Evolutionary conservation across 2,113 vertebrate species (phyloP), one percentile per base, ranked within the genome.

Genomic region (Planiliza haematocheilus): DNA sequence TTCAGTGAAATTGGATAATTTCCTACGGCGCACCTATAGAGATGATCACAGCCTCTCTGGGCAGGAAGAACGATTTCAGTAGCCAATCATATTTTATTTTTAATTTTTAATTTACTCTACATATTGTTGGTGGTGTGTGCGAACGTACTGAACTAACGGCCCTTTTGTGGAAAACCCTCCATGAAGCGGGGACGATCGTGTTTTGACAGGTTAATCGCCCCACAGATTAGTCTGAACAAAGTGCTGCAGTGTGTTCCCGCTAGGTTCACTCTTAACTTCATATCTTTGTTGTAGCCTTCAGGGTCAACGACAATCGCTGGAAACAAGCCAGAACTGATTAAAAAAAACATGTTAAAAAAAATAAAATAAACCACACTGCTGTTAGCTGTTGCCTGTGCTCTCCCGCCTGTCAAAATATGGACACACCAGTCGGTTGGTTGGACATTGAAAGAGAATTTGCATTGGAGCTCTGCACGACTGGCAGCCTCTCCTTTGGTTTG

Each of bases 291-390:
- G 18, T 48, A 13, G 8, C 43, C 50, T 59, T 61, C 49, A 64
- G 30, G 65, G 7, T 24, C 45, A 65, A 36, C 14, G 17, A 14
- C 34, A 16, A 13, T 13, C 4, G 17, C 5, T 60, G 58, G 70
- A 53, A 38, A 45, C 14, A 12, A 66, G 50, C 55, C 73, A 75
- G 14, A 62, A 56, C 18, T 71, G 43, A 55, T 71, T 61, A 57
- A 53, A 55, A 11, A 30, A 5, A 30, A 30, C n/a, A n/a, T n/a
- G n/a, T n/a, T n/a, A 30, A 3, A 30, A 30, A 30, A 30, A 30
- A 30, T 5, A 30, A 30, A 30, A 30, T 5, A 30, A 30, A 11
- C 8, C 18, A 24, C 8, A 14, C 2, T 10, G 24, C 24, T 9
- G 0, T 52, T 36, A 42, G 12, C 10, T 52, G 14, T 63, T 81